A percentile compares a stretch with the other conserved stretches of the same genome.
phyloP scores from a whole-genome alignment of 2,797 vertebrate genomes.

The Diplodus puntazzo region DNA sequence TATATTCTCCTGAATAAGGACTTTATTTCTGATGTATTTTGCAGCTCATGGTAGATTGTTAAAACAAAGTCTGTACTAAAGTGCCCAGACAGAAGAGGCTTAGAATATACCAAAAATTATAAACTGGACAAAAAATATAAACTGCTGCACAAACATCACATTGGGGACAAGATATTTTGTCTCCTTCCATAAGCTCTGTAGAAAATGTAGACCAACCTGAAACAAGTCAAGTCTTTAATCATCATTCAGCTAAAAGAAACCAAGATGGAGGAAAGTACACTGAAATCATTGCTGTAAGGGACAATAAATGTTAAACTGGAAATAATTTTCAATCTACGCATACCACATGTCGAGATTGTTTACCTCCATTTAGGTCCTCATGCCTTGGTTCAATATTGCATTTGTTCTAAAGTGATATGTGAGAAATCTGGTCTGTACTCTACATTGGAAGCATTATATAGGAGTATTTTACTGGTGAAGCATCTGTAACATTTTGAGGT shows the following conservation, averaged over 20 bases:
- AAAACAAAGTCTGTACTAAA: not conserved
- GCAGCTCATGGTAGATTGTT: not conserved
- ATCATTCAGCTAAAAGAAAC: slow-evolving; percentile 5
- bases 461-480: not conserved
- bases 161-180: slow-evolving; percentile 7
- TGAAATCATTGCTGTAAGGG: not conserved
- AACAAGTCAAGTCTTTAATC: not conserved
- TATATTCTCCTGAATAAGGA: not conserved
- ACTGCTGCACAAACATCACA: not conserved
- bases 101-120: not conserved
- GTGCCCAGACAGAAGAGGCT: too few species aligned
- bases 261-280: not conserved
- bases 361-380: not conserved
- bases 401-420: not conserved
- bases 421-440: not conserved
- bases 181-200: not conserved
- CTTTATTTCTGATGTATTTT: not conserved
- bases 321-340: not conserved
- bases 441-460: not conserved
- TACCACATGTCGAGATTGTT: not conserved
- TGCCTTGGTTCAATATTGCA: not conserved
- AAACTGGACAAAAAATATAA: not conserved
- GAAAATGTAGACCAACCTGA: not conserved
- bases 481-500: not conserved
- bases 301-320: not conserved